Evolutionary conservation across 2,888 invertebrate genomes (phyloP), one percentile per base, ranked within the genome.

Genomic region (Agriopis marginaria): DNA sequence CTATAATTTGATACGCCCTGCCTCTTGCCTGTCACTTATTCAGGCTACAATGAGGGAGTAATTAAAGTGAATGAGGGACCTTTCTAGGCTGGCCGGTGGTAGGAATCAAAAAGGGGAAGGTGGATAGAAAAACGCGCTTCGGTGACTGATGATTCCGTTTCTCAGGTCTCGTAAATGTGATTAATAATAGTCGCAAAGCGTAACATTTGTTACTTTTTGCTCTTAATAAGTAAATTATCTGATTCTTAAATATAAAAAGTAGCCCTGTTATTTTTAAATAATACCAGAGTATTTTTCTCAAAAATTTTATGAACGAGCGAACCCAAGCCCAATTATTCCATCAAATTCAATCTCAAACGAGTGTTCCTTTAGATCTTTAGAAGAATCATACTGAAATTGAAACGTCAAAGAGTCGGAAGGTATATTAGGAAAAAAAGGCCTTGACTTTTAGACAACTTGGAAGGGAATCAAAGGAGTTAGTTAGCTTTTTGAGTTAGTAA

Each of bases 81-180:
- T 83, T 66, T 10, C 61, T 78, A 72, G 64, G 75, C 66, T 85
- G 83, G 84, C 69, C 72, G 74, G 74, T 76, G 64, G 73, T 73
- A 75, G 72, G 71, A 79, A 83, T 84, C 83, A 78, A 82, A 86
- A 84, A 82, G 84, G 84, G 84, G 83, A 82, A 84, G 81, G 82
- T 81, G 79, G 74, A 77, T 79, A 80, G 78, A 80, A 85, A 86
- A 88, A 88, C 86, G 80, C 76, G 79, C 73, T 74, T 82, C 63
- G 54, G 44, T 66, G 81, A 85, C 81, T 83, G 82, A 86, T 86
- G 81, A 80, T 78, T 79, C 76, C 66, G 77, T 82, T 88, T 89
- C 88, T 85, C 88, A 89, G 86, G 84, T 85, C 80, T 79, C 80
- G 83, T 84, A 79, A 75, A 80, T 79, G 75, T 80, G 80, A 84